phyloP scores from a whole-genome alignment of 2,113 vertebrate species.

The Datnioides undecimradiatus region DNA sequence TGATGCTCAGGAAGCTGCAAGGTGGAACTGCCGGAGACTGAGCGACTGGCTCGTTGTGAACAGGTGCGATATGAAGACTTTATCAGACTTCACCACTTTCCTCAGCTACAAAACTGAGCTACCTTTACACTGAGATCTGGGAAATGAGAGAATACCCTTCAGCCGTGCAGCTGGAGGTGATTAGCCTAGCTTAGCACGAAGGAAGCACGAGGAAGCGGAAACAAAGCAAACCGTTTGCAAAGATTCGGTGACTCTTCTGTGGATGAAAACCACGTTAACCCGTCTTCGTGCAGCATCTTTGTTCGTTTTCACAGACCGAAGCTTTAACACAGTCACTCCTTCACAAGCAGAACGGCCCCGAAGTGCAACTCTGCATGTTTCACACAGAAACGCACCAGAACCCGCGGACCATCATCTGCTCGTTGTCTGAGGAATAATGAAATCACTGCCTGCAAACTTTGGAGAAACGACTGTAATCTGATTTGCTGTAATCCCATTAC shows the following conservation, averaged over 20 bases:
- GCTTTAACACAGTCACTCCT: background rate
- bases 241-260: background rate
- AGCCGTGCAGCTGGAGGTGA: background rate
- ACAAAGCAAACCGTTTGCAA: background rate
- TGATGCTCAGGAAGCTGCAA: too few relatives aligned
- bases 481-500: constrained; percentile 26
- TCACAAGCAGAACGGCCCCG: background rate
- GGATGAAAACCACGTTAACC: background rate
- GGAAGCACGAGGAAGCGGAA: background rate
- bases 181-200: constrained; percentile 3
- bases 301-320: background rate
- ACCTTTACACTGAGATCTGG: too few relatives aligned
- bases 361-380: constrained; percentile 4
- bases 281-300: too few relatives aligned
- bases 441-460: background rate
- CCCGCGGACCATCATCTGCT: background rate
- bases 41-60: too few relatives aligned
- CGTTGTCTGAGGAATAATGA: constrained; percentile 14
- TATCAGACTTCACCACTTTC: too few relatives aligned
- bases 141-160: too few relatives aligned
- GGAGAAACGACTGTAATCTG: background rate
- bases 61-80: too few relatives aligned
- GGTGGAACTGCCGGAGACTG: too few relatives aligned
- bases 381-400: background rate
- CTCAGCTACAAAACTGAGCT: background rate